Base-by-base conservation (phyloP, 2,888 invertebrate species). In the Auanema sp. region DNA sequence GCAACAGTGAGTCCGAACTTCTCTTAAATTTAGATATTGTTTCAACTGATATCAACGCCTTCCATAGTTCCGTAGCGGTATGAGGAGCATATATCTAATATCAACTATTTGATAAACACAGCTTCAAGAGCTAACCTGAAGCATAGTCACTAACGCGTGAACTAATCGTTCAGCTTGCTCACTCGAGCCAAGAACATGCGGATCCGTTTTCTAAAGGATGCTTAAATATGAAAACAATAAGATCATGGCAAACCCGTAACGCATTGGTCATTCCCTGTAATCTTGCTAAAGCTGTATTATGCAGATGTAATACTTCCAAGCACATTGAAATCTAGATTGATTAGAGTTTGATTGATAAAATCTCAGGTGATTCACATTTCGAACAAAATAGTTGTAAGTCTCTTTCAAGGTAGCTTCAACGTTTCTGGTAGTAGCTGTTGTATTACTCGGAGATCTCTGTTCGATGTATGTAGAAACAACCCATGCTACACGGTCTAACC, bases 81-180 rank as follows among this genome's bases (percentile, higher is more conserved):
- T 72, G 63, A 1, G 78, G 79, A 0, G 70, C 79, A 54, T 76
- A 79, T 11, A 60, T 47, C 64, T 64, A 23, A 44, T 47, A 14
- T 41, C 12, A 16, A n/a, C n/a, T n/a, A n/a, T n/a, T n/a, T n/a
- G n/a, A n/a, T n/a, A n/a, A n/a, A n/a, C 16, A 16, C 18, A 8
- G 16, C 47, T 16, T 16, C 8, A 11, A 2, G 33, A 33, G 8
- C n/a, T 11, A 53, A 80, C 78, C 66, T 83, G 80, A 8, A 79
- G 60, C 81, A 82, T 82, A 18, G 79, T 60, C n/a, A 83, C 66
- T 11, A 82, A 60, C 11, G 82, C 75, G 41, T 77, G 64, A 4
- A 83, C 51, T 21, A 77, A 77, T 41, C 78, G 53, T 55, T 79
- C 72, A n/a, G 76, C 77, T 63, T 81, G 72, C 11, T 61, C 67